A percentile compares a stretch with the other conserved stretches of the same genome.
phyloP scores from a whole-genome alignment of 2,797 vertebrate genomes.

The Peromyscus melanophrys region DNA sequence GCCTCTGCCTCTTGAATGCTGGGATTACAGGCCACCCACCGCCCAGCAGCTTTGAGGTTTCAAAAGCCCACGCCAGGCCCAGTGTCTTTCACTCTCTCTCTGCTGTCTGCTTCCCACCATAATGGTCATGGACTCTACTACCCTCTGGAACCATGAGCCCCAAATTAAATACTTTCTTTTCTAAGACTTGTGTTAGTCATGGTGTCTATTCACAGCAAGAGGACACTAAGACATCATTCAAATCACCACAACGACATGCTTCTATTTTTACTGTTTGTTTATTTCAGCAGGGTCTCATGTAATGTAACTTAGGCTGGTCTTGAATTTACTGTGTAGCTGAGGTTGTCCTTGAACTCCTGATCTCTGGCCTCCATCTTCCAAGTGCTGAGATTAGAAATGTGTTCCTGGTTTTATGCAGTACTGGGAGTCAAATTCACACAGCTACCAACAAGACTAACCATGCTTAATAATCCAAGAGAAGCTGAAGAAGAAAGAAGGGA shows the following conservation, averaged over 20 bases:
- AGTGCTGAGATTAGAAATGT: neutral
- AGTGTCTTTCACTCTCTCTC: neutral
- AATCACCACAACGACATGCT: neutral
- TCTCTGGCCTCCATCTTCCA: neutral
- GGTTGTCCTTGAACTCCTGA: neutral
- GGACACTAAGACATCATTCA: neutral
- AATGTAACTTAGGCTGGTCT: neutral
- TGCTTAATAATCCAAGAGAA: neutral
- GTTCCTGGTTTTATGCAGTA: neutral
- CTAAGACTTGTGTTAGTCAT: neutral
- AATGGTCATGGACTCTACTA: neutral
- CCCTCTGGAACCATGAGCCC: neutral
- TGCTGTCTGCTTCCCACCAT: neutral
- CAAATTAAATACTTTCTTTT: neutral
- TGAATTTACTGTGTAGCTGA: neutral
- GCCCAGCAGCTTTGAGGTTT: neutral
- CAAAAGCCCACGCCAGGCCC: neutral
- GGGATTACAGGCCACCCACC: neutral
- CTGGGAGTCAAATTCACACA: neutral
- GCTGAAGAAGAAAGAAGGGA: no score
- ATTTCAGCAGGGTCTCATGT: neutral
- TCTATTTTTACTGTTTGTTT: neutral
- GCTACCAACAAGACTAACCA: neutral
- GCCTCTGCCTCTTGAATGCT: no score
- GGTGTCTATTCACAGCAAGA: neutral